Evolutionary conservation across 2,797 vertebrate species (phyloP).

Genomic region (Champsocephalus esox): DNA sequence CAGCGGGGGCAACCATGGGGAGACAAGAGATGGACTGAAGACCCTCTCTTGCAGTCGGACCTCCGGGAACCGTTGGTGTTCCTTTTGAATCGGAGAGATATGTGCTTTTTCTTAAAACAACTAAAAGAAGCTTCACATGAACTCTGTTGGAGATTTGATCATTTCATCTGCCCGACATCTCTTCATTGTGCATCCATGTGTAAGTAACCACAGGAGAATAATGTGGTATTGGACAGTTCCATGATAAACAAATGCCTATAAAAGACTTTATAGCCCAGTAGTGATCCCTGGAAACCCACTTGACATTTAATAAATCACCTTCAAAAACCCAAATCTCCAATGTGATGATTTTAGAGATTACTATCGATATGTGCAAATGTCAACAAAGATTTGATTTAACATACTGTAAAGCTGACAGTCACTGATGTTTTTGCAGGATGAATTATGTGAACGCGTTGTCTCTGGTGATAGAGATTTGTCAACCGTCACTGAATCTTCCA

Average conservation of each 20-base stretch:
- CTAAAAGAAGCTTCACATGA: constrained; percentile 1
- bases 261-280: neutral
- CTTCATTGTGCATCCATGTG: neutral
- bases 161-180: neutral
- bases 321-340: neutral
- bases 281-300: neutral
- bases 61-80: neutral
- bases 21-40: neutral
- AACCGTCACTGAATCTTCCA: neutral
- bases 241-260: neutral
- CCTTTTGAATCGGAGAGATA: neutral
- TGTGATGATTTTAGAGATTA: neutral
- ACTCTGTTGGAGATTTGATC: constrained; percentile 1
- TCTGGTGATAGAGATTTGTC: neutral
- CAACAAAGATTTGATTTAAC: no score
- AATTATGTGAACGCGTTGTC: neutral
- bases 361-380: no score
- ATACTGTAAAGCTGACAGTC: neutral
- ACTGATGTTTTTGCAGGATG: neutral
- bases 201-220: neutral
- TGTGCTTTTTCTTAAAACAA: neutral
- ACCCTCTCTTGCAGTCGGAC: neutral
- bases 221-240: neutral
- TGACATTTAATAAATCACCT: constrained; percentile 1
- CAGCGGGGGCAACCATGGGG: neutral